These are phyloP conservation scores for Anser brachyrhynchus DNA, from an alignment of 2,113 vertebrate genomes.

Conservation along the genomic window DNA sequence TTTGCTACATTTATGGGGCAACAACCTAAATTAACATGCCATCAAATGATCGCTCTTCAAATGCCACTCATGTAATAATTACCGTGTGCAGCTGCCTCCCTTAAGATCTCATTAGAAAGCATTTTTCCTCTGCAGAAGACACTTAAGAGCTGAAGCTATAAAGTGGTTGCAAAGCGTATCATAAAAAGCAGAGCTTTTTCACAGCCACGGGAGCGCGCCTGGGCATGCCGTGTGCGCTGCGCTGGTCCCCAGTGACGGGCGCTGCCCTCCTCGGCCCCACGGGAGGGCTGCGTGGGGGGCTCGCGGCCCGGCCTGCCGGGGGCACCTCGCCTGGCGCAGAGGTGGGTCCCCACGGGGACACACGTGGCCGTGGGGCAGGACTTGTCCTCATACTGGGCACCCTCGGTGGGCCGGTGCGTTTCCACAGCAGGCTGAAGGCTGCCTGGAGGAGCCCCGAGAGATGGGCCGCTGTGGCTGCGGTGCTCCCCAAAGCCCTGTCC, in stretches of 20 bases:
- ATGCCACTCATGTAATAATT: conserved; percentile 2
- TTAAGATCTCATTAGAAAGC: conserved; percentile 7
- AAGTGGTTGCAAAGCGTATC: background rate
- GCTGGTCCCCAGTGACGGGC: background rate
- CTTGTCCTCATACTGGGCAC: background rate
- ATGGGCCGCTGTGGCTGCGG: background rate
- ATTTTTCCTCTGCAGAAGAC: background rate
- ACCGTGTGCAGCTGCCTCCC: background rate
- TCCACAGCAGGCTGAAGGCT: rapidly evolving
- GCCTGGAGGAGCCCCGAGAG: background rate
- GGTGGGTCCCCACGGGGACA: background rate
- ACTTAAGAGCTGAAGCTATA: background rate
- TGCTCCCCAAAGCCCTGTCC: background rate
- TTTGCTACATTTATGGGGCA: conserved; percentile 16
- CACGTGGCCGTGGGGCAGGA: background rate
- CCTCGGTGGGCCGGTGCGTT: too few relatives aligned
- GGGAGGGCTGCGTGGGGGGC: background rate
- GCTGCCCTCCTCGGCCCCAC: background rate
- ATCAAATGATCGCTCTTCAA: conserved; percentile 24
- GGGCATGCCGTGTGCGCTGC: background rate
- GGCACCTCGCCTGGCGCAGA: background rate
- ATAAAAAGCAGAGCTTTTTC: background rate
- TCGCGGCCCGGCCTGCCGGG: background rate
- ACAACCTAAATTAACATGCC: background rate
- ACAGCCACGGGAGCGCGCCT: background rate